A percentile compares a stretch with the other conserved stretches of the same genome.
Conservation (phyloP, 2,113 vertebrate genomes). For the Ictidomys tridecemlineatus region DNA sequence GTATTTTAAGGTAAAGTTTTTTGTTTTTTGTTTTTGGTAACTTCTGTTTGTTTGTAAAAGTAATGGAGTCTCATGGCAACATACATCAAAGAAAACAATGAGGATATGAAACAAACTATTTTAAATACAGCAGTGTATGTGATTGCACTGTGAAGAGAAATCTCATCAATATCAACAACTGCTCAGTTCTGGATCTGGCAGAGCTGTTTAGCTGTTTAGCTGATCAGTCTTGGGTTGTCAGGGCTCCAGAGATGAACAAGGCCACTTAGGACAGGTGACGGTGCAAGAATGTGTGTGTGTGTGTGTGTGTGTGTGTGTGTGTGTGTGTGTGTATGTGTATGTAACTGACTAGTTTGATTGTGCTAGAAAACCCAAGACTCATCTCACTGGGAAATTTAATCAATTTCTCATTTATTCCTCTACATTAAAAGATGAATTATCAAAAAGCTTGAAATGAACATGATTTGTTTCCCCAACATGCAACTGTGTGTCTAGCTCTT, state of each 20-base stretch:
- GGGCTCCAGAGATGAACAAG: background rate
- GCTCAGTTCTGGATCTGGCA: fast-evolving
- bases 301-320: no score
- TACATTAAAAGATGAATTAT: slow-evolving; percentile 12
- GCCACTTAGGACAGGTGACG: background rate
- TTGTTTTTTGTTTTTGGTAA: background rate
- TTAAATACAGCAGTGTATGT: background rate
- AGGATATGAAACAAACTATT: background rate
- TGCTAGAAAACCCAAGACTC: background rate
- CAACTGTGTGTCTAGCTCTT: background rate
- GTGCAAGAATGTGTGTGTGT: background rate
- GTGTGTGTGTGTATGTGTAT: no score
- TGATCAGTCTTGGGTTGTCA: background rate
- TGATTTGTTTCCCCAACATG: background rate
- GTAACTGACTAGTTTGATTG: background rate
- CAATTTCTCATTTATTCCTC: slow-evolving; percentile 46
- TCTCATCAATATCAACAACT: background rate
- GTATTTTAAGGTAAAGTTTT: background rate
- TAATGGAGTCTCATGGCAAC: background rate
- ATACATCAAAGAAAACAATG: background rate
- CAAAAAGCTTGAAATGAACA: background rate
- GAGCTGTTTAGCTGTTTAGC: background rate
- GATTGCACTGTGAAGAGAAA: background rate
- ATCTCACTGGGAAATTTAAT: background rate
- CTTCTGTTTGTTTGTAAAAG: slow-evolving; percentile 38